Base-by-base conservation (phyloP, 2,113 vertebrate genomes). In the Lynx canadensis region DNA sequence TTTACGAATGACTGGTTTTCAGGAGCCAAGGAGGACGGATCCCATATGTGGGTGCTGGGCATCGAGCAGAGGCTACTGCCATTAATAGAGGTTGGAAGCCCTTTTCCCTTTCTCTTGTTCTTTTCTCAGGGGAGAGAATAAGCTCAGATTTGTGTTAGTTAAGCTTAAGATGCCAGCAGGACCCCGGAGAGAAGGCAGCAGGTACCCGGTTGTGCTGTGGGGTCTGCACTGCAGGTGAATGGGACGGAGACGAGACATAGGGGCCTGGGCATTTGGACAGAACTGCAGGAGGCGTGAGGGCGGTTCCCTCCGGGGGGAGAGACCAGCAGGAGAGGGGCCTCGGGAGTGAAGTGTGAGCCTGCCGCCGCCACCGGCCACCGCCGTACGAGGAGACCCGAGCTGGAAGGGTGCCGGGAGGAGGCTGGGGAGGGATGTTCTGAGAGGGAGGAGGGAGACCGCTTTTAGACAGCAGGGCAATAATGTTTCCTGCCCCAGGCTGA, bases 271-370 rank as follows among this genome's bases (percentile, higher is more conserved):
- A n/a, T 7, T 12, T 21, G 71, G 52, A 31, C 27, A 41, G 48
- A 25, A 15, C n/a, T 38, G 71, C 50, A 73, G 87, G 31, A 9
- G 6, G 0, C 7, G 5, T 52, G 50, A 65, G 89, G 45, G 65
- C 0, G 10, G 29, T 9, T 5, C 14, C 23, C 25, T 45, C 33
- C 27, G 11, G 45, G 12, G 45, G 29, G 2, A 7, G 41, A 31
- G 74, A 1, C 21, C 50, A 21, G 50, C 33, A 12, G 19, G 27
- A 36, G 52, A 25, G 33, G 33, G 41, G 31, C 14, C 21, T 76
- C 3, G 4, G 1, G 5, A 0, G 23, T 5, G 12, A 16, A 19
- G 13, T 41, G 15, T 74, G 65, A 2, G 2, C 9, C 4, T 2
- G 15, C 19, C 5, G 15, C 60, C 5, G 48, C 55, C 55, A 57